These are phyloP conservation scores for Liasis olivaceus DNA, from an alignment of 2,797 vertebrate species.

Conservation along the genomic window DNA sequence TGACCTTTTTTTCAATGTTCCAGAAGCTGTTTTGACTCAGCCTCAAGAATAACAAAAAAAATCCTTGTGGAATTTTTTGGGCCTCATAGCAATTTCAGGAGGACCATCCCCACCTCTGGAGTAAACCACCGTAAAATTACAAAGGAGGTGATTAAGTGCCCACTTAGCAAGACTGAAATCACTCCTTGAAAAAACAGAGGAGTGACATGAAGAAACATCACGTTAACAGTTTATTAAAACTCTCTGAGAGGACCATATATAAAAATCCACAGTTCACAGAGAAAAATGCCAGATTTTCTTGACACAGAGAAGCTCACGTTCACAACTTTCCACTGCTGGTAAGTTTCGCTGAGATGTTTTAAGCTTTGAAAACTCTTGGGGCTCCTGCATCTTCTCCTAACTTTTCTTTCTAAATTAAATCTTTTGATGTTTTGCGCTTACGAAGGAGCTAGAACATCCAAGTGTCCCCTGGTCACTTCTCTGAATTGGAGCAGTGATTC, in stretches of 20 bases:
- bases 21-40: background rate
- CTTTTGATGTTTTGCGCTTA: background rate
- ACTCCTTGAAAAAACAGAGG: background rate
- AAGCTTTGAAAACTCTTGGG: background rate
- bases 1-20: background rate
- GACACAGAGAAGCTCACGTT: background rate
- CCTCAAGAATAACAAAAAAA: background rate
- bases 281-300: background rate
- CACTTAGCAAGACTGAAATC: background rate
- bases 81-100: background rate
- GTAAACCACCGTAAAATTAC: background rate
- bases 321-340: background rate
- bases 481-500: background rate
- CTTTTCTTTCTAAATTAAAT: background rate
- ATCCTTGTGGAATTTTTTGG: background rate
- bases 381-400: background rate
- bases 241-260: background rate
- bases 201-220: background rate
- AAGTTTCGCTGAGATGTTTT: background rate
- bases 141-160: background rate
- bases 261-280: background rate
- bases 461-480: background rate
- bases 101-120: background rate
- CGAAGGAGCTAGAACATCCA: background rate
- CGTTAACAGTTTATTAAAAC: background rate